phyloP scores from a whole-genome alignment of 2,797 vertebrate species.

The Picus viridis region DNA sequence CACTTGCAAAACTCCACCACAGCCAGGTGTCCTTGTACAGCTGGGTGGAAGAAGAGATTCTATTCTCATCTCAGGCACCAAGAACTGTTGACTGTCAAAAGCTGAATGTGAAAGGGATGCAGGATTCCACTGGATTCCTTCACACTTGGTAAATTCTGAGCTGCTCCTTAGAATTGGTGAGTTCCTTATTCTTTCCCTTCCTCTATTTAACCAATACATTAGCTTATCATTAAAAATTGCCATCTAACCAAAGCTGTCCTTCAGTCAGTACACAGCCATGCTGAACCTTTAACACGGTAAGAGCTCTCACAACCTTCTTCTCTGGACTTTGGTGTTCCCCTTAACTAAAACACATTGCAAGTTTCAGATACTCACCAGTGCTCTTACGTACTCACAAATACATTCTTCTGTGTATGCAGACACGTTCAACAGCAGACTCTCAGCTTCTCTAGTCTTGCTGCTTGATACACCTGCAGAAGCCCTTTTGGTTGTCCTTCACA shows the following conservation, averaged over 20 bases:
- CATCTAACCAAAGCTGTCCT: conserved; percentile 43
- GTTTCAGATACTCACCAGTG: neutral
- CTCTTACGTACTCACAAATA: neutral
- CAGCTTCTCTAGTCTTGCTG: rapidly evolving
- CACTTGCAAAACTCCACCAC: neutral
- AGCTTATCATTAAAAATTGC: conserved; percentile 39
- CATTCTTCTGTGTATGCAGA: rapidly evolving
- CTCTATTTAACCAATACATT: conserved; percentile 49
- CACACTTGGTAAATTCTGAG: neutral
- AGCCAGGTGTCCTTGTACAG: neutral
- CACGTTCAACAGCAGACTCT: neutral
- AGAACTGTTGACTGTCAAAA: neutral
- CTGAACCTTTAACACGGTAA: conserved; percentile 63
- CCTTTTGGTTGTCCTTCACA: neutral
- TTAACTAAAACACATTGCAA: conserved; percentile 16
- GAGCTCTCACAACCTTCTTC: conserved; percentile 48
- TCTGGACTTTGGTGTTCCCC: conserved; percentile 37
- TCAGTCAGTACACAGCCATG: conserved; percentile 31
- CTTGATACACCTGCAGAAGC: neutral
- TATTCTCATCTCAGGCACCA: neutral
- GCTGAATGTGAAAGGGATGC: neutral
- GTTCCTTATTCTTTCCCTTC: conserved; percentile 1
- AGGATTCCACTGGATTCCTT: neutral
- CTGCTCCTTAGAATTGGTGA: neutral
- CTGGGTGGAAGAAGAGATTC: too few species aligned